Evolutionary conservation across 2,797 vertebrate species (phyloP).

Genomic region (Peromyscus aztecus): DNA sequence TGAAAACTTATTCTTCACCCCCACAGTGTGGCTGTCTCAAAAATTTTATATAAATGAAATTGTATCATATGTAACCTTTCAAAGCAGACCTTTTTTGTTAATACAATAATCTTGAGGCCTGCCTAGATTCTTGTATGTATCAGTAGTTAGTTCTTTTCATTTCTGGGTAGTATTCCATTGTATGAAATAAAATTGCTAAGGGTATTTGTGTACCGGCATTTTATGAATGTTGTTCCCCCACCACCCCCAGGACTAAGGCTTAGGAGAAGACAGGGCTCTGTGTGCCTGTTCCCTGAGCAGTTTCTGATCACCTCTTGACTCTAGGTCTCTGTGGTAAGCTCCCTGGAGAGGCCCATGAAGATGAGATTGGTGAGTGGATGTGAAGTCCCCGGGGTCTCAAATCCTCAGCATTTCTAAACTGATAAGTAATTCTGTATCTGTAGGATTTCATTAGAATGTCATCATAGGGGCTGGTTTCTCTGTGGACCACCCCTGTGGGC

Average conservation of each 20-base stretch:
- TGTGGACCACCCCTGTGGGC: too few species aligned
- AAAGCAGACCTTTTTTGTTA: background rate
- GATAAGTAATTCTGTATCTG: background rate
- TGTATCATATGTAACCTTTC: too few species aligned
- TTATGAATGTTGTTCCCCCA: background rate
- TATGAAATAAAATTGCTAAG: background rate
- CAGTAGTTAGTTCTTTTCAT: background rate
- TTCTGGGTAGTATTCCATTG: background rate
- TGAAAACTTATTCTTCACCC: background rate
- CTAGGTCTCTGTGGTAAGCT: background rate
- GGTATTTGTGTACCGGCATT: background rate
- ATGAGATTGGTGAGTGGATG: background rate
- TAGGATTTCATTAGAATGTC: background rate
- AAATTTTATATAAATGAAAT: background rate
- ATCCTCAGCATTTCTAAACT: background rate
- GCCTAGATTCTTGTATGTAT: background rate
- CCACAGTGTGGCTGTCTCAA: background rate
- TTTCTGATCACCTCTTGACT: background rate
- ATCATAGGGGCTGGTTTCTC: background rate
- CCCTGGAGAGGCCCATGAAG: background rate
- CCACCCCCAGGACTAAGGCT: background rate
- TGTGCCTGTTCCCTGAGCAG: background rate
- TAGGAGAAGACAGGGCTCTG: background rate
- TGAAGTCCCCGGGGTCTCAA: background rate
- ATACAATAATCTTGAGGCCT: background rate